These are phyloP conservation scores for Nothobranchius furzeri DNA, from an alignment of 2,113 vertebrate genomes.

Conservation along the genomic window DNA sequence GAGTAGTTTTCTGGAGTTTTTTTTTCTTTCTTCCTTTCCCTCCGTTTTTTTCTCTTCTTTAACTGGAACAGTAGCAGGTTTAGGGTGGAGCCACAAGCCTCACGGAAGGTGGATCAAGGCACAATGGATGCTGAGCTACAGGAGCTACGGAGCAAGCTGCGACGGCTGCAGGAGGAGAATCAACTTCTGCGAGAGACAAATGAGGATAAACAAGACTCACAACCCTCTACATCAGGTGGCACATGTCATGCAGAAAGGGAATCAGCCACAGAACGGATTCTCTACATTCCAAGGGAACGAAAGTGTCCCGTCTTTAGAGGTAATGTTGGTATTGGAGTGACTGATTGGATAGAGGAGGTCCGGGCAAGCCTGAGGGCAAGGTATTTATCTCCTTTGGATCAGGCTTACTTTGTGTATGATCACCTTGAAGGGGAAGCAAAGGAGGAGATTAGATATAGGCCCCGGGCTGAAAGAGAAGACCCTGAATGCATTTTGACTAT, in stretches of 20 bases:
- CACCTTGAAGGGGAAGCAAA: background rate
- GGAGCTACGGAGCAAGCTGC: background rate
- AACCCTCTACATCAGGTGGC: background rate
- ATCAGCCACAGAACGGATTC: background rate
- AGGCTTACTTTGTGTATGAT: background rate
- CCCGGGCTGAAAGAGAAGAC: background rate
- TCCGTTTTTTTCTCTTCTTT: too few relatives aligned
- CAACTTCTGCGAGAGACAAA: background rate
- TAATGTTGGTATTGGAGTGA: too few relatives aligned
- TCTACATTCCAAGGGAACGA: background rate
- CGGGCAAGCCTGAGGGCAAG: background rate
- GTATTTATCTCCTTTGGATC: background rate
- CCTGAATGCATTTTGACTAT: background rate
- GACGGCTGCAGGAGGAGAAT: background rate
- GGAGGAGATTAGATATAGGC: background rate
- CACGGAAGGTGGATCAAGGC: too few relatives aligned
- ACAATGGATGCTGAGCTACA: background rate
- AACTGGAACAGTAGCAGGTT: too few relatives aligned
- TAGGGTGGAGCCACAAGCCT: too few relatives aligned
- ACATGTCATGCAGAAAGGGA: background rate
- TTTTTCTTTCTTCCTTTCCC: too few relatives aligned
- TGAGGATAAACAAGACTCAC: background rate
- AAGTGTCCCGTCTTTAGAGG: background rate
- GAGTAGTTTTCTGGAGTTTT: too few relatives aligned
- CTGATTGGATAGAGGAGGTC: background rate